Base-by-base conservation (phyloP, 1,140 invertebrate genomes). In the Zeugodacus cucurbitae region DNA sequence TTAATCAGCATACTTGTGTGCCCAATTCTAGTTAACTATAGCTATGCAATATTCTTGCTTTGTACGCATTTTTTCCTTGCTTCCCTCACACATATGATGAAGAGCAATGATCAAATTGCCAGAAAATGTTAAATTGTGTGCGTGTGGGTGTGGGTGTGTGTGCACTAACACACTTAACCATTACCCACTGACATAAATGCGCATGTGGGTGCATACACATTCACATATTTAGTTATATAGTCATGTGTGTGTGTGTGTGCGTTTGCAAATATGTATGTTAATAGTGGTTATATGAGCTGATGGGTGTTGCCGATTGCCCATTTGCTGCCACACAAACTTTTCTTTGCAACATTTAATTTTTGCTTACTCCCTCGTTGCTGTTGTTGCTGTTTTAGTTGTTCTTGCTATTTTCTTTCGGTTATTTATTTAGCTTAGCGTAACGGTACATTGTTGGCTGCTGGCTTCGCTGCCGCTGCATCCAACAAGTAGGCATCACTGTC, bases 401-500 rank as follows among this genome's bases (percentile, higher is more conserved):
- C 0, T 11, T n/a, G 58, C n/a, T 62, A 62, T 62, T 62, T 26
- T 26, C 58, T 62, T 26, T n/a, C n/a, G 10, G 58, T 74, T 41
- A 41, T 74, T 74, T 82, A 48, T 82, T 82, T 20, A 17, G 74
- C 74, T 82, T 48, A 48, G 41, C 74, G 48, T n/a, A 54, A 82
- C 48, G 74, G 26, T 82, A 82, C 74, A 82, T 82, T 82, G 74
- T 54, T 82, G n/a, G 58, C 10, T 26, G 22, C 58, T 59, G n/a
- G n/a, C 58, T 62, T 14, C 14, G 58, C 22, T 62, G 58, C 58
- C 26, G 41, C 41, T 48, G 74, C 22, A 82, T 82, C 74, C 44
- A 82, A 48, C 74, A 82, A 82, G 74, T 48, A 82, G 74, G 74
- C 74, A 82, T 82, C 74, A 82, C 74, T 82, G 74, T 82, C 74